Evolutionary conservation across 2,888 invertebrate species (phyloP).

Genomic region (Tuberolachnus salignus): DNA sequence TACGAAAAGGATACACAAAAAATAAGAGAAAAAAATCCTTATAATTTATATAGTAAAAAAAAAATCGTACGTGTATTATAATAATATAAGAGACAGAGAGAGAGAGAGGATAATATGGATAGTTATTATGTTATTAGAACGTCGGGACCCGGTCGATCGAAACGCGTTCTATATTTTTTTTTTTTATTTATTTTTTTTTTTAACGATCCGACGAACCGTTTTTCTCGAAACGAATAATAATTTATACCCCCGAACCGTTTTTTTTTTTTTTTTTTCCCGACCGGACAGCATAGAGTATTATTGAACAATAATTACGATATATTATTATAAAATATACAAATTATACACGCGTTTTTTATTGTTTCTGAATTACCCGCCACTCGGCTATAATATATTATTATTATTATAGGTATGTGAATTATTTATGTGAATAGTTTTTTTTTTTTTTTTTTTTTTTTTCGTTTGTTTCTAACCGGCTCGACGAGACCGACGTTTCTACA

Average conservation of each 20-base stretch:
- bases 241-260: conserved; percentile 44
- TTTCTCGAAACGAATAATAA: conserved; percentile 38
- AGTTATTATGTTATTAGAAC: conserved; percentile 52
- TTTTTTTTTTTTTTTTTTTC: not conserved
- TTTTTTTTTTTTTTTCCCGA: not conserved
- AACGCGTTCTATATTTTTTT: conserved; percentile 26
- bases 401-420: conserved; percentile 8
- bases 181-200: conserved; percentile 21
- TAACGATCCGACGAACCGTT: conserved; percentile 8
- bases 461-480: conserved; percentile 16
- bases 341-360: conserved; percentile 48
- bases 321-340: conserved; percentile 31
- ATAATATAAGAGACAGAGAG: too few relatives aligned
- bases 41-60: conserved; percentile 24
- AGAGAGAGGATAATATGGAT: not conserved
- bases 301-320: conserved; percentile 38
- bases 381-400: conserved; percentile 18
- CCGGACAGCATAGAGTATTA: not conserved
- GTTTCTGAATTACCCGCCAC: conserved; percentile 41
- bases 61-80: not conserved
- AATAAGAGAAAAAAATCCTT: conserved; percentile 20
- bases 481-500: conserved; percentile 46
- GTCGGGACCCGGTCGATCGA: conserved; percentile 23
- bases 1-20: not conserved
- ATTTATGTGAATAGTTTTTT: conserved; percentile 44